A percentile compares a stretch with the other conserved stretches of the same genome.
These are phyloP conservation scores for Agonopterix heracliana DNA, from an alignment of 2,888 invertebrate species.

Conservation along the genomic window DNA sequence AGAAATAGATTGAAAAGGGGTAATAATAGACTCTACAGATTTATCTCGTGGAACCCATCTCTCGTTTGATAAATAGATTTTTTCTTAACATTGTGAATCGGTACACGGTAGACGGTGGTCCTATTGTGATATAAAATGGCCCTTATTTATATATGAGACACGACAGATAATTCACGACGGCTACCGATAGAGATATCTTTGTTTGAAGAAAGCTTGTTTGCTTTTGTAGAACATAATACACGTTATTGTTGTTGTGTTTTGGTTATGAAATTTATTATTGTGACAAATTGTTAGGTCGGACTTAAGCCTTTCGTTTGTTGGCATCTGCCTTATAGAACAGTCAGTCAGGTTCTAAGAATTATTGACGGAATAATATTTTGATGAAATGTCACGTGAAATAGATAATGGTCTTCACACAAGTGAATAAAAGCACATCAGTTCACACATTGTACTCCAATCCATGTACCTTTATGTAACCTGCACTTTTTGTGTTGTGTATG, in stretches of 20 bases:
- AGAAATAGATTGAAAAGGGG: slow-evolving; percentile 55
- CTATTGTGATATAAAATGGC: slow-evolving; percentile 65
- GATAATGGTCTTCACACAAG: no score
- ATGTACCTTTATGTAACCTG: no score
- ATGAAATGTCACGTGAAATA: background rate
- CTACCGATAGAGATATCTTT: slow-evolving; percentile 71
- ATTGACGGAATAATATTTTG: slow-evolving; percentile 24
- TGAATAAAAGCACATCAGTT: no score
- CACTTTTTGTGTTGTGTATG: no score
- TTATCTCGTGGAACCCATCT: slow-evolving; percentile 65
- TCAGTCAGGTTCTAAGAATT: slow-evolving; percentile 36
- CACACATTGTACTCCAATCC: no score
- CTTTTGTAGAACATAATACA: slow-evolving; percentile 57
- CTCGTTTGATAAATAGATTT: slow-evolving; percentile 65
- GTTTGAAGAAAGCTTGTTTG: slow-evolving; percentile 59
- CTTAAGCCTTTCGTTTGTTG: slow-evolving; percentile 58
- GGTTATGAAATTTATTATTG: slow-evolving; percentile 68
- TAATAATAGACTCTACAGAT: slow-evolving; percentile 59
- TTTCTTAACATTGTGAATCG: slow-evolving; percentile 54
- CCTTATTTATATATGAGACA: slow-evolving; percentile 70
- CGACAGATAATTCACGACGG: slow-evolving; percentile 62
- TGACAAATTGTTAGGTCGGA: slow-evolving; percentile 67
- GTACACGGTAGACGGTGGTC: slow-evolving; percentile 43
- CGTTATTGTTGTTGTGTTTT: slow-evolving; percentile 60
- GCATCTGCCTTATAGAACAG: slow-evolving; percentile 42